These are phyloP conservation scores for Leucophora obtusa DNA, from an alignment of 2,888 invertebrate genomes.

Conservation along the genomic window DNA sequence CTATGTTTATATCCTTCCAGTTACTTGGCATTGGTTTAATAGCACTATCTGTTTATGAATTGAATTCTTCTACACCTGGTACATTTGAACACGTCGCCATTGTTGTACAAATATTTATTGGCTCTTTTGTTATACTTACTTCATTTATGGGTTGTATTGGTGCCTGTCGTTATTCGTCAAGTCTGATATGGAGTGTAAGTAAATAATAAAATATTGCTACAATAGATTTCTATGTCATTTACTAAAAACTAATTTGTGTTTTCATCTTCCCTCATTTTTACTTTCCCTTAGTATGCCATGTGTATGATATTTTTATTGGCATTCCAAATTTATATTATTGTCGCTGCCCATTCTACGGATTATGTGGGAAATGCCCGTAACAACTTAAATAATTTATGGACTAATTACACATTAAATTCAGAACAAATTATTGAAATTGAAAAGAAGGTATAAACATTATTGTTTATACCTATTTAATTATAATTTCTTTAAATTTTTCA, in stretches of 20 bases:
- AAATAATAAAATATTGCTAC: background rate
- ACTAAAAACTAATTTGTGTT: background rate
- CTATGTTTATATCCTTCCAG: conserved; percentile 57
- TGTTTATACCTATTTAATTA: background rate
- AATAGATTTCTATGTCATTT: too few species aligned
- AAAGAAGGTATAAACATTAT: conserved; percentile 68
- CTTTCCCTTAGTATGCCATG: conserved; percentile 82
- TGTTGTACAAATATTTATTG: conserved; percentile 82
- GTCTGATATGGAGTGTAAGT: conserved; percentile 90
- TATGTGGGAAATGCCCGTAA: conserved; percentile 70
- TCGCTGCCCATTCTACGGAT: conserved; percentile 72
- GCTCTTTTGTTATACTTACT: conserved; percentile 86
- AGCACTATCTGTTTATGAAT: conserved; percentile 72
- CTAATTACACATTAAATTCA: conserved; percentile 65
- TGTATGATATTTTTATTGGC: conserved; percentile 85
- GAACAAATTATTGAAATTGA: conserved; percentile 69
- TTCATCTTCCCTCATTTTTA: conserved; percentile 5
- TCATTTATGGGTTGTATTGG: conserved; percentile 95
- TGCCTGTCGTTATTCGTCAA: conserved; percentile 90
- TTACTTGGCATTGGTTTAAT: conserved; percentile 72
- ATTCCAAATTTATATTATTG: conserved; percentile 81
- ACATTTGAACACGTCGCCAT: conserved; percentile 74
- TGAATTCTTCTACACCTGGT: conserved; percentile 73
- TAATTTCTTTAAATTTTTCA: conserved; percentile 51
- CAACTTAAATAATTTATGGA: conserved; percentile 70